These are phyloP conservation scores for Lycaon pictus DNA, from an alignment of 2,113 vertebrate genomes.

Conservation along the genomic window DNA sequence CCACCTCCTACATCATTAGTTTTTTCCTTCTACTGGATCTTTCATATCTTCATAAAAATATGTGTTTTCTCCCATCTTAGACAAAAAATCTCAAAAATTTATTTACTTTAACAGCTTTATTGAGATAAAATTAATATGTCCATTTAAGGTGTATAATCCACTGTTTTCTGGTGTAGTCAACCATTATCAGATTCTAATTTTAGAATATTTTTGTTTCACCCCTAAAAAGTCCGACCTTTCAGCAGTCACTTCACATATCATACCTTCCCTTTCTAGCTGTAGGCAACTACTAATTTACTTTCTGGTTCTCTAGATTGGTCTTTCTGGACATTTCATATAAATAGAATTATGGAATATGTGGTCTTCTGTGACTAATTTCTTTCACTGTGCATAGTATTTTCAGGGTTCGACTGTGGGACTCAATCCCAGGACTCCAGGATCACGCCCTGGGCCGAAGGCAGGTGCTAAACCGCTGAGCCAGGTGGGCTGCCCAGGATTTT, in stretches of 20 bases:
- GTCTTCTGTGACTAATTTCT: background rate
- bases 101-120: background rate
- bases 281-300: background rate
- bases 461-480: no score
- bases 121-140: background rate
- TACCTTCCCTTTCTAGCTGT: background rate
- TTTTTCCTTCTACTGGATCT: background rate
- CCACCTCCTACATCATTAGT: background rate
- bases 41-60: constrained; percentile 1
- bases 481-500: background rate
- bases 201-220: background rate
- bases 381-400: background rate
- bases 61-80: background rate
- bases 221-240: background rate
- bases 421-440: no score
- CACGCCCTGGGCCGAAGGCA: no score
- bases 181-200: background rate
- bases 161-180: background rate
- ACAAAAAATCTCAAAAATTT: background rate
- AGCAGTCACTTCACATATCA: background rate
- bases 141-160: background rate
- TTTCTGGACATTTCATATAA: background rate
- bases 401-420: background rate
- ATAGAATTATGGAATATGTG: background rate
- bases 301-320: background rate